Evolutionary conservation across 2,888 invertebrate genomes (phyloP).

Genomic region (Volucella zonaria): DNA sequence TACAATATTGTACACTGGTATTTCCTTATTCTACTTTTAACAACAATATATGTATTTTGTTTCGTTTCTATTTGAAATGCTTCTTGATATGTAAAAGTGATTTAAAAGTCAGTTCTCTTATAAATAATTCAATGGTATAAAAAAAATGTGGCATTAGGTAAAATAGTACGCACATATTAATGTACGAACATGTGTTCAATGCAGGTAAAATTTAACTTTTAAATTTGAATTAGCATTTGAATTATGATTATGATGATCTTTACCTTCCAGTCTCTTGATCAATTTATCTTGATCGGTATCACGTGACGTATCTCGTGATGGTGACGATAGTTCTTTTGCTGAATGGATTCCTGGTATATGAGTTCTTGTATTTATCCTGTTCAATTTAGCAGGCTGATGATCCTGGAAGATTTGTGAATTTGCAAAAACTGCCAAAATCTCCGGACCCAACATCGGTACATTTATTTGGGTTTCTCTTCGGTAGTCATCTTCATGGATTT

Average conservation of each 20-base stretch:
- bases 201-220: slow-evolving; percentile 81
- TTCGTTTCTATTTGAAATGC: slow-evolving; percentile 35
- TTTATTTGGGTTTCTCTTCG: slow-evolving; percentile 82
- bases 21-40: slow-evolving; percentile 37
- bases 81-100: slow-evolving; percentile 27
- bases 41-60: slow-evolving; percentile 10
- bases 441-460: slow-evolving; percentile 82
- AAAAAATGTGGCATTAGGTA: slow-evolving; percentile 4
- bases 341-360: slow-evolving; percentile 80
- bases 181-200: slow-evolving; percentile 53
- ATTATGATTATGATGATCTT: slow-evolving; percentile 75
- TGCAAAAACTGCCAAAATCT: slow-evolving; percentile 82
- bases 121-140: slow-evolving; percentile 48
- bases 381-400: slow-evolving; percentile 82
- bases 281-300: slow-evolving; percentile 81
- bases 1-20: slow-evolving; percentile 47
- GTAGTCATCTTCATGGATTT: slow-evolving; percentile 82
- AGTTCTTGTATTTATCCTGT: slow-evolving; percentile 80
- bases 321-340: slow-evolving; percentile 77
- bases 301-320: slow-evolving; percentile 55
- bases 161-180: too few species aligned
- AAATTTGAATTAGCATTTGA: not conserved
- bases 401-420: slow-evolving; percentile 83
- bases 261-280: slow-evolving; percentile 82
- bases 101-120: slow-evolving; percentile 40